Evolutionary conservation across 2,888 invertebrate species (phyloP).

Genomic region (Brachyptera risi): DNA sequence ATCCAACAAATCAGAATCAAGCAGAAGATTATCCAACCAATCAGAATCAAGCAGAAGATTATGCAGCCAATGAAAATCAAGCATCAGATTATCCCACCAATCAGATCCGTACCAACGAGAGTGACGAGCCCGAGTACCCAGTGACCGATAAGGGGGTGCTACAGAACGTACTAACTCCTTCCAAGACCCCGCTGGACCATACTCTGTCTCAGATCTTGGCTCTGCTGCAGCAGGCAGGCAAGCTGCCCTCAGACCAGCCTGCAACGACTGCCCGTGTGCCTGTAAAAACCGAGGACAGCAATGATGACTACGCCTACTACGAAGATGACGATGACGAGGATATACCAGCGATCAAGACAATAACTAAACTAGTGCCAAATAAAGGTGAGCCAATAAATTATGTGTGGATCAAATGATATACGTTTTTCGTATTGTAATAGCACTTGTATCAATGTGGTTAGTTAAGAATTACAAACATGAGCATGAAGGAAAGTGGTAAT

Average conservation of each 20-base stretch:
- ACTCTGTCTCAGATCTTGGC: slow-evolving; percentile 71
- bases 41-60: background rate
- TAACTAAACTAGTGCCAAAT: background rate
- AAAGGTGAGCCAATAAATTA: too few relatives aligned
- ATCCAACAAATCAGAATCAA: background rate
- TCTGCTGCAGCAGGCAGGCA: slow-evolving; percentile 56
- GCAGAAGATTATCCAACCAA: background rate
- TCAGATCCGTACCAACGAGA: too few relatives aligned
- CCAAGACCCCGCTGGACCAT: too few relatives aligned
- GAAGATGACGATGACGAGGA: slow-evolving; percentile 9
- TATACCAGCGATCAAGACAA: background rate
- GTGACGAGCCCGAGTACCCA: too few relatives aligned
- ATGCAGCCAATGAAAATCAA: background rate
- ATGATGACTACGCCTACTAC: slow-evolving; percentile 23
- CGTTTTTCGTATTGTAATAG: too few relatives aligned
- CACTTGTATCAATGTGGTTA: too few relatives aligned
- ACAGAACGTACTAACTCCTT: too few relatives aligned
- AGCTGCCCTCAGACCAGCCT: slow-evolving; percentile 58
- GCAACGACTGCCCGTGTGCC: slow-evolving; percentile 1
- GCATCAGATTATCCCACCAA: background rate
- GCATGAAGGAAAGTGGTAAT: too few relatives aligned
- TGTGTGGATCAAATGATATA: too few relatives aligned
- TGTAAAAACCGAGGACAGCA: background rate
- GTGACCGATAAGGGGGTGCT: too few relatives aligned
- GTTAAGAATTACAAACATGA: too few relatives aligned